Percentiles rank a stretch among this genome's conserved stretches.
Conservation (phyloP, 2,888 invertebrate genomes). For the Iselma pallidipennis region DNA sequence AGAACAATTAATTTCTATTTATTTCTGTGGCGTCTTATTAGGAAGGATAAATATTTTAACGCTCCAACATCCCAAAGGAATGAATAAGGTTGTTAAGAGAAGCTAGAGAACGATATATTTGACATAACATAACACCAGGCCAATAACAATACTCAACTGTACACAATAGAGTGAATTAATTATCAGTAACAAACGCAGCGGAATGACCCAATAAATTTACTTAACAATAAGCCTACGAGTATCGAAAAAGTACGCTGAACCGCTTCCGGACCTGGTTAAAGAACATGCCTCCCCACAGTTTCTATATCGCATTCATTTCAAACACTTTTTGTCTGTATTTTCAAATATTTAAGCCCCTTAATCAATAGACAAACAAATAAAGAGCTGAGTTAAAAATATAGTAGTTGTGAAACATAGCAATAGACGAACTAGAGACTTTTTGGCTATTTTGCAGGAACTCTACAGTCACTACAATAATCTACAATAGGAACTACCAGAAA, state of each 20-base stretch:
- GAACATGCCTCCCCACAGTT: not conserved
- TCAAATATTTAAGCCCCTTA: slow-evolving; percentile 9
- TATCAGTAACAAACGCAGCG: slow-evolving; percentile 21
- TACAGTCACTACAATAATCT: too few species aligned
- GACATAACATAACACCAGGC: not conserved
- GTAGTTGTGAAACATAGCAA: too few species aligned
- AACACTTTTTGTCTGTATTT: too few species aligned
- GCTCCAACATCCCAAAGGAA: not conserved
- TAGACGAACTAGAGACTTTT: too few species aligned
- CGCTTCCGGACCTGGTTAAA: not conserved
- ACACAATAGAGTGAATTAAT: slow-evolving; percentile 24
- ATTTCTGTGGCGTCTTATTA: not conserved
- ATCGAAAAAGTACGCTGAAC: slow-evolving; percentile 21
- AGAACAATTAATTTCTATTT: not conserved
- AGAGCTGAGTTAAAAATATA: not conserved
- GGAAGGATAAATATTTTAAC: not conserved
- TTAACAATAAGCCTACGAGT: slow-evolving; percentile 21
- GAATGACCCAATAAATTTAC: slow-evolving; percentile 22
- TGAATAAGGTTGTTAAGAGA: not conserved
- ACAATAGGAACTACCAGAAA: too few species aligned
- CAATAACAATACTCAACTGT: slow-evolving; percentile 21
- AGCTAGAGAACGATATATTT: not conserved
- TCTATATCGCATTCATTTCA: too few species aligned
- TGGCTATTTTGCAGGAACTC: too few species aligned
- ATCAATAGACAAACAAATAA: slow-evolving; percentile 4